Conservation (phyloP, 1,140 invertebrate species). For the Sitophilus oryzae region DNA sequence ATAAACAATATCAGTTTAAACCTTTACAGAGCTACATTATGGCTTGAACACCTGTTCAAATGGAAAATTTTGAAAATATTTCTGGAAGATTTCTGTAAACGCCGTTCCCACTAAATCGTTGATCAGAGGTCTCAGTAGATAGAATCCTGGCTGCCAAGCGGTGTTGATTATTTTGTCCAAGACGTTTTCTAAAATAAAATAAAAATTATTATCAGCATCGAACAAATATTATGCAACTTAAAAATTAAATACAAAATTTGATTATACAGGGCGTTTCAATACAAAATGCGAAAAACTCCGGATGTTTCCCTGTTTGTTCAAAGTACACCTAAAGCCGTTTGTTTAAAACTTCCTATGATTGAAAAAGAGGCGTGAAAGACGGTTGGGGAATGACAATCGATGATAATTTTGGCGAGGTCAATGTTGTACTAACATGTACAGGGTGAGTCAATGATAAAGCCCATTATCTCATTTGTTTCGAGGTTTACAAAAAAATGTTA, state of each 20-base stretch:
- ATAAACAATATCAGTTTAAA: too few species aligned
- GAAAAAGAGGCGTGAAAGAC: too few species aligned
- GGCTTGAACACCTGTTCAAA: slow-evolving; percentile 33
- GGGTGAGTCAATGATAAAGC: too few species aligned
- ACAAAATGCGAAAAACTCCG: neutral
- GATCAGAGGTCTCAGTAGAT: slow-evolving; percentile 63
- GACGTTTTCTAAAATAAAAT: slow-evolving; percentile 52
- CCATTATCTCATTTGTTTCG: too few species aligned
- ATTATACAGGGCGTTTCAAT: neutral
- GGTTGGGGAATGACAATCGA: too few species aligned
- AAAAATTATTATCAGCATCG: slow-evolving; percentile 6
- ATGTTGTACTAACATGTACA: too few species aligned
- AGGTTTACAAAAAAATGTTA: too few species aligned
- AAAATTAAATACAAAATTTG: neutral
- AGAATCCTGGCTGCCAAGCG: slow-evolving; percentile 70
- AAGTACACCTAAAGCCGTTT: neutral
- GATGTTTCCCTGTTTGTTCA: neutral
- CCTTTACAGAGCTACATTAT: too few species aligned
- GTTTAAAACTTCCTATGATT: too few species aligned
- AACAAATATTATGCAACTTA: neutral
- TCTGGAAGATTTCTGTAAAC: slow-evolving; percentile 73
- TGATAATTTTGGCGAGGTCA: too few species aligned
- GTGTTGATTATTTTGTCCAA: slow-evolving; percentile 65
- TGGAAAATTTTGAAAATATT: slow-evolving; percentile 60
- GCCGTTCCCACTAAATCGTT: slow-evolving; percentile 74